Evolutionary conservation across 1,140 invertebrate species (phyloP).

Genomic region (Drosophila obscura): DNA sequence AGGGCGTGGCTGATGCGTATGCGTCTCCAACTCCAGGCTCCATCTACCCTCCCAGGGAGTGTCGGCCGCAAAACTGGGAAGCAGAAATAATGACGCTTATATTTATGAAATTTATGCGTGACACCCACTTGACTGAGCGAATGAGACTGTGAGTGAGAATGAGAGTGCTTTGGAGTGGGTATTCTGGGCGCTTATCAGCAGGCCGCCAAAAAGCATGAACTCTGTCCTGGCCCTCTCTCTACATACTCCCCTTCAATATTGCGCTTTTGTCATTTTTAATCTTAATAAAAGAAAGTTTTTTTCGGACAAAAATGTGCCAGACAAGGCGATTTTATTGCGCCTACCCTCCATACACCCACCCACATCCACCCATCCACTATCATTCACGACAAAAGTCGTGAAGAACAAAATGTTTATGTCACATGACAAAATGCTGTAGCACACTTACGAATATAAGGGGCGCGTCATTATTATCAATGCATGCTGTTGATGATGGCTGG

Average conservation of each 20-base stretch:
- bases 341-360: background rate
- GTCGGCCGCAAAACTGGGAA: slow-evolving; percentile 70
- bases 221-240: slow-evolving; percentile 6
- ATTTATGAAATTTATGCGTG: slow-evolving; percentile 83
- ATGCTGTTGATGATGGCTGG: slow-evolving; percentile 12
- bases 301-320: slow-evolving; percentile 38
- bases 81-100: slow-evolving; percentile 78
- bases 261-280: slow-evolving; percentile 77
- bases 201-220: slow-evolving; percentile 55
- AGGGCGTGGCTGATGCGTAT: slow-evolving; percentile 32
- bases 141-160: slow-evolving; percentile 27
- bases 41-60: slow-evolving; percentile 15
- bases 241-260: slow-evolving; percentile 22
- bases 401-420: slow-evolving; percentile 59
- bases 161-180: slow-evolving; percentile 30
- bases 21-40: slow-evolving; percentile 14
- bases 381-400: slow-evolving; percentile 31
- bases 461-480: slow-evolving; percentile 65
- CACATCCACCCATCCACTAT: slow-evolving; percentile 27
- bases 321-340: slow-evolving; percentile 64
- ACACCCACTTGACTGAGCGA: slow-evolving; percentile 72
- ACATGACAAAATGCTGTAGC: slow-evolving; percentile 44
- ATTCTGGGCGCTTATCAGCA: slow-evolving; percentile 68
- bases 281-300: slow-evolving; percentile 76
- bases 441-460: slow-evolving; percentile 12